phyloP scores from a whole-genome alignment of 2,797 vertebrate genomes.

The Gambelia wislizenii region DNA sequence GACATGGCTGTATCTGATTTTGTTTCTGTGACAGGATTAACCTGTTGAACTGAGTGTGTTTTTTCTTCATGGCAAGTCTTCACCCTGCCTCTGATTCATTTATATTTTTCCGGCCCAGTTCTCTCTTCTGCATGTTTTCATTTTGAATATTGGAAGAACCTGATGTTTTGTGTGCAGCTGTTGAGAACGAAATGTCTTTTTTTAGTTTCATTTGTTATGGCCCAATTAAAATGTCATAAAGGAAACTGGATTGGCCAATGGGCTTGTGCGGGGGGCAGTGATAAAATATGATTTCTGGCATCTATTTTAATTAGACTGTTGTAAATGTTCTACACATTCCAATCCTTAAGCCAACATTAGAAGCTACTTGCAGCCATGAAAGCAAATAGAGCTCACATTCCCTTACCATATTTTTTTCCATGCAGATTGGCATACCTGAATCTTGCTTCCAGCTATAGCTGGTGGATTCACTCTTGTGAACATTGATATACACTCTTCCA shows the following conservation, averaged over 20 bases:
- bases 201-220: slow-evolving; percentile 28
- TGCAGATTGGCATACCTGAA: slow-evolving; percentile 34
- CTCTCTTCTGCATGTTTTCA: background rate
- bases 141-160: background rate
- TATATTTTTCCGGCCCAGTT: background rate
- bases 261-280: background rate
- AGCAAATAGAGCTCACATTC: background rate
- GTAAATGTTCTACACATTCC: slow-evolving; percentile 7
- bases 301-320: slow-evolving; percentile 33
- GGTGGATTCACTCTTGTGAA: background rate
- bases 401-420: background rate
- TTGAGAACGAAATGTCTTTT: slow-evolving; percentile 17
- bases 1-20: background rate
- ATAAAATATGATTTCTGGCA: slow-evolving; percentile 3
- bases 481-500: background rate
- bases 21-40: slow-evolving; percentile 19
- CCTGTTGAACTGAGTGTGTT: background rate
- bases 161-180: background rate
- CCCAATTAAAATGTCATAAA: slow-evolving; percentile 30
- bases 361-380: slow-evolving; percentile 34
- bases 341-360: slow-evolving; percentile 11
- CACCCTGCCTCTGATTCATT: background rate
- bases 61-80: background rate
- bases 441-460: slow-evolving; percentile 44
- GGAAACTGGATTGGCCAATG: slow-evolving; percentile 19